phyloP scores from a whole-genome alignment of 2,888 invertebrate species.

The Agapostemon virescens region DNA sequence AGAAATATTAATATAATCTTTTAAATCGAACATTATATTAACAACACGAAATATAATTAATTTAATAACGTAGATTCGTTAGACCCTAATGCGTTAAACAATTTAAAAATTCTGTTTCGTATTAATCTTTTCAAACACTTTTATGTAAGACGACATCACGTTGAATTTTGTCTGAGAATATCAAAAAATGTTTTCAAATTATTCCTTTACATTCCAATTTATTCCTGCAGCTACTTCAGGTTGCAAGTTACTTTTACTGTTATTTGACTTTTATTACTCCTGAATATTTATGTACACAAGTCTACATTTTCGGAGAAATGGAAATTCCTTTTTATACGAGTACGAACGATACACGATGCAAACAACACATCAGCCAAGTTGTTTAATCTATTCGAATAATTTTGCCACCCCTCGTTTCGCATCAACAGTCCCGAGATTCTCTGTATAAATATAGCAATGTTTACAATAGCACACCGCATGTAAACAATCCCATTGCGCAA shows the following conservation, averaged over 20 bases:
- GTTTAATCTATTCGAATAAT: neutral
- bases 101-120: neutral
- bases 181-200: too few relatives aligned
- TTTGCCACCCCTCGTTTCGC: neutral
- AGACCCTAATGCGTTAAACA: too few relatives aligned
- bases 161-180: too few relatives aligned
- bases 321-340: neutral
- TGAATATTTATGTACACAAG: too few relatives aligned
- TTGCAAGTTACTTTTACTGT: neutral
- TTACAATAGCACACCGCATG: neutral
- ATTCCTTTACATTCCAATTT: neutral
- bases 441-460: constrained; percentile 4
- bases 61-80: too few relatives aligned
- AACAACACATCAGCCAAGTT: neutral
- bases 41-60: too few relatives aligned
- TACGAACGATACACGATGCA: neutral
- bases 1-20: too few relatives aligned
- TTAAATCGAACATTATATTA: too few relatives aligned
- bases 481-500: constrained; percentile 3
- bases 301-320: neutral
- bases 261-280: neutral
- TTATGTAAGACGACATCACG: neutral
- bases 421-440: neutral
- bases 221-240: too few relatives aligned
- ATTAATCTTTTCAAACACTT: neutral